These are phyloP conservation scores for Sylvia borin DNA, from an alignment of 2,797 vertebrate genomes.

Conservation along the genomic window DNA sequence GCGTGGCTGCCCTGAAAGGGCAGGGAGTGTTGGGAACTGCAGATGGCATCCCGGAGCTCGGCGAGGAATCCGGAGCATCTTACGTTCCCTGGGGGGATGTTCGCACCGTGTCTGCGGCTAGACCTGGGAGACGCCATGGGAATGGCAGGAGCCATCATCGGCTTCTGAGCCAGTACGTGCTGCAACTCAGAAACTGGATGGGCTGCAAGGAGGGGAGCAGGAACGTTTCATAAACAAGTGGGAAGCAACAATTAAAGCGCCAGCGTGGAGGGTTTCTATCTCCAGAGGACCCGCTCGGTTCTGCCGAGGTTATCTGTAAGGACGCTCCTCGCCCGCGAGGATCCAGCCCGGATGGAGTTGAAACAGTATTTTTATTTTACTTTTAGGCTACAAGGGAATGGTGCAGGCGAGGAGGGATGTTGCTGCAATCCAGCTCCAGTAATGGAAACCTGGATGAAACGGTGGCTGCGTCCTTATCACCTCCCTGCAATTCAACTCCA, in stretches of 20 bases:
- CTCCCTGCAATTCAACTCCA: conserved; percentile 7
- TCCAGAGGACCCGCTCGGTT: background rate
- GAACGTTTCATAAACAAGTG: background rate
- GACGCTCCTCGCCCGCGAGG: background rate
- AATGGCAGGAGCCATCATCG: conserved; percentile 54
- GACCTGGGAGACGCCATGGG: conserved; percentile 49
- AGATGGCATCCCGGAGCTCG: conserved; percentile 36
- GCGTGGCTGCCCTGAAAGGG: conserved; percentile 52
- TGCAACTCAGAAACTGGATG: conserved; percentile 41
- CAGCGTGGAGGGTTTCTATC: background rate
- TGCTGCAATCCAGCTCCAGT: background rate
- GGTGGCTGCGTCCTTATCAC: conserved; percentile 42
- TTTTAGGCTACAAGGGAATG: conserved; percentile 15
- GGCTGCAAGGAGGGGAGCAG: conserved; percentile 8
- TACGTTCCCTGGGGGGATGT: conserved; percentile 52
- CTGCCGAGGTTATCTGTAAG: background rate
- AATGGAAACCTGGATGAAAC: conserved; percentile 61
- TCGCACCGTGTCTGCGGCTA: conserved; percentile 46
- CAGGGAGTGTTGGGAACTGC: conserved; percentile 65
- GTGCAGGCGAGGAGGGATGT: background rate
- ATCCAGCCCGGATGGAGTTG: background rate
- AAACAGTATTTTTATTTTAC: background rate
- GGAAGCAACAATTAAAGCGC: background rate
- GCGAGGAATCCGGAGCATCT: conserved; percentile 20
- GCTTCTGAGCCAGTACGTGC: conserved; percentile 24